These are phyloP conservation scores for Campoplex nolae DNA, from an alignment of 2,888 invertebrate genomes.

Conservation along the genomic window DNA sequence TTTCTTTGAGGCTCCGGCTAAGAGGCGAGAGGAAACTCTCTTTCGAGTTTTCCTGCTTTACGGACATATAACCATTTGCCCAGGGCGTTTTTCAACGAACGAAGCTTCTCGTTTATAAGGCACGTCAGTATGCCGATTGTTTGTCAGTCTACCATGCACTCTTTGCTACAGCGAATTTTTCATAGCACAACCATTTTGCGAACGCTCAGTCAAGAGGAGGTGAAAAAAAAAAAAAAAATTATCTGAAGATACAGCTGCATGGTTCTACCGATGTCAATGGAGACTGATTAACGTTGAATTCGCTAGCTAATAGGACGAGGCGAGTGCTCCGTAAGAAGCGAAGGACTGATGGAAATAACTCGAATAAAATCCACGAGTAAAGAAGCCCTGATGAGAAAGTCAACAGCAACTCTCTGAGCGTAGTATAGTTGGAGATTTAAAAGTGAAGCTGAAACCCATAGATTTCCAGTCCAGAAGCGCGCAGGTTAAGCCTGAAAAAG, in stretches of 20 bases:
- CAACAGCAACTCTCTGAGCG: background rate
- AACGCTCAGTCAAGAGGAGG: too few species aligned
- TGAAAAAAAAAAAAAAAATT: too few species aligned
- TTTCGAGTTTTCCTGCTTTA: conserved; percentile 34
- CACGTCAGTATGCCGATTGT: conserved; percentile 20
- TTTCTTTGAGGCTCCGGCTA: conserved; percentile 12
- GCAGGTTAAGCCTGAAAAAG: conserved; percentile 45
- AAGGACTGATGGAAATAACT: too few species aligned
- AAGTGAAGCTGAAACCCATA: background rate
- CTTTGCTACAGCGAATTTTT: conserved; percentile 10
- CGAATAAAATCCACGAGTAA: too few species aligned
- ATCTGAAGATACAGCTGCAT: too few species aligned
- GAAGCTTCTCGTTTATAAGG: conserved; percentile 34
- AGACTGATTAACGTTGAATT: too few species aligned
- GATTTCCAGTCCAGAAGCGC: conserved; percentile 38
- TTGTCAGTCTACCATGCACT: background rate
- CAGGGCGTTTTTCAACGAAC: conserved; percentile 13
- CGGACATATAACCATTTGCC: conserved; percentile 5
- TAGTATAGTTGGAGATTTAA: background rate
- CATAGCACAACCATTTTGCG: background rate
- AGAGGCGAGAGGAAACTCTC: conserved; percentile 34
- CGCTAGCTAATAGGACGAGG: too few species aligned
- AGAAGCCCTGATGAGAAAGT: too few species aligned
- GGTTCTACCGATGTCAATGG: too few species aligned
- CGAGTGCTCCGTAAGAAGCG: too few species aligned